These are phyloP conservation scores for Drosophila equinoxialis DNA, from an alignment of 1,140 invertebrate species.

Conservation along the genomic window DNA sequence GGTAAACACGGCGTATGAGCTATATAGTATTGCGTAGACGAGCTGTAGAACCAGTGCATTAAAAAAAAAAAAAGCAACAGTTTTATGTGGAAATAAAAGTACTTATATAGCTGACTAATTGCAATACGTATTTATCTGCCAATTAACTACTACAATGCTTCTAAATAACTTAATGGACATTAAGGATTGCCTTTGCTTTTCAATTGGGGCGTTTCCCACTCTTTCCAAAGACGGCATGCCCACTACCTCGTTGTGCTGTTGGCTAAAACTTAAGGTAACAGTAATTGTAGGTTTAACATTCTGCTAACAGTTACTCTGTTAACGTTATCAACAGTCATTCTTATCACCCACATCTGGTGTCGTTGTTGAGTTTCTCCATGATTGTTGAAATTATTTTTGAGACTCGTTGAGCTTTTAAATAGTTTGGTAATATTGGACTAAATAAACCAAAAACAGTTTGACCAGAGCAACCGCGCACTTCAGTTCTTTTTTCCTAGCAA, in stretches of 20 bases:
- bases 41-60: not conserved
- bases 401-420: conserved; percentile 55
- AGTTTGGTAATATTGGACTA: conserved; percentile 57
- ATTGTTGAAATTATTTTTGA: conserved; percentile 56
- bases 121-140: not conserved
- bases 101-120: too few species aligned
- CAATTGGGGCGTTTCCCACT: conserved; percentile 34
- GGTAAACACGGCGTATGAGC: conserved; percentile 30
- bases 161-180: too few species aligned
- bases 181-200: not conserved
- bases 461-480: conserved; percentile 49
- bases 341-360: conserved; percentile 55
- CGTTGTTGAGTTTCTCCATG: conserved; percentile 51
- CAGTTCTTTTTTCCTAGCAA: conserved; percentile 35
- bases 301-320: conserved; percentile 45
- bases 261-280: conserved; percentile 28
- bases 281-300: not conserved
- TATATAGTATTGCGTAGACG: conserved; percentile 44
- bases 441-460: conserved; percentile 52
- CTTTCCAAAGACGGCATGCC: not conserved
- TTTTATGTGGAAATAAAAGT: too few species aligned
- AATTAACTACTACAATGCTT: too few species aligned
- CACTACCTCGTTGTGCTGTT: conserved; percentile 7
- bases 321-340: conserved; percentile 45
- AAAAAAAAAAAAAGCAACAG: too few species aligned